These are phyloP conservation scores for Scelioninae gen. 2 DNA, from an alignment of 2,888 invertebrate species.

Conservation along the genomic window DNA sequence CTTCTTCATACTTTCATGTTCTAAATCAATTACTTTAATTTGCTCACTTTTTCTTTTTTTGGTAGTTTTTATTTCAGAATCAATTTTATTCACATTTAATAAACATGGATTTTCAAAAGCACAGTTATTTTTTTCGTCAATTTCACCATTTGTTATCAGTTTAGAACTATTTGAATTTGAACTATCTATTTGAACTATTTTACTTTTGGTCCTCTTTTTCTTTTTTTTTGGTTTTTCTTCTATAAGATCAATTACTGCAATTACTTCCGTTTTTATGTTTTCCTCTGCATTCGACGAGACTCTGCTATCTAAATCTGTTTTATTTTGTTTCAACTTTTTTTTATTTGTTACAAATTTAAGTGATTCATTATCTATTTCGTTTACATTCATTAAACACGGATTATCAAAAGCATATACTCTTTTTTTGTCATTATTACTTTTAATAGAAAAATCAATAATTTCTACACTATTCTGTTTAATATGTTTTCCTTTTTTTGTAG, in stretches of 20 bases:
- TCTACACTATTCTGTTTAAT: background rate
- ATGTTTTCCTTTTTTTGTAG: constrained; percentile 3
- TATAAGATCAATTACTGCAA: background rate
- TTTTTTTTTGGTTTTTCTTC: background rate
- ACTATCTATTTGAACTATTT: constrained; percentile 1
- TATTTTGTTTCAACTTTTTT: background rate
- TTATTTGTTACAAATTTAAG: background rate
- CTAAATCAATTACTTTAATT: constrained; percentile 5
- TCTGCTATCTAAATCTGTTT: background rate
- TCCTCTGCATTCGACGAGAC: background rate
- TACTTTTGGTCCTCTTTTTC: background rate
- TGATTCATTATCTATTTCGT: constrained; percentile 29
- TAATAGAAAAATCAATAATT: background rate
- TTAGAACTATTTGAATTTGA: background rate
- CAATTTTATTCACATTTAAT: background rate
- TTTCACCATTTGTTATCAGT: background rate
- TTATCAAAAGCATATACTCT: constrained; percentile 6
- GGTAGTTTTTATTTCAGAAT: constrained; percentile 19
- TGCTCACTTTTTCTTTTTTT: constrained; percentile 10
- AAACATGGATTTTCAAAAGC: constrained; percentile 37
- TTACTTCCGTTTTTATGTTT: background rate
- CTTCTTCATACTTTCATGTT: background rate
- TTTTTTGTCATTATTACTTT: too few species aligned
- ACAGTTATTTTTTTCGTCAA: background rate
- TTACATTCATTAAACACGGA: constrained; percentile 31